These are phyloP conservation scores for Megalops cyprinoides DNA, from an alignment of 2,797 vertebrate species.

Conservation along the genomic window DNA sequence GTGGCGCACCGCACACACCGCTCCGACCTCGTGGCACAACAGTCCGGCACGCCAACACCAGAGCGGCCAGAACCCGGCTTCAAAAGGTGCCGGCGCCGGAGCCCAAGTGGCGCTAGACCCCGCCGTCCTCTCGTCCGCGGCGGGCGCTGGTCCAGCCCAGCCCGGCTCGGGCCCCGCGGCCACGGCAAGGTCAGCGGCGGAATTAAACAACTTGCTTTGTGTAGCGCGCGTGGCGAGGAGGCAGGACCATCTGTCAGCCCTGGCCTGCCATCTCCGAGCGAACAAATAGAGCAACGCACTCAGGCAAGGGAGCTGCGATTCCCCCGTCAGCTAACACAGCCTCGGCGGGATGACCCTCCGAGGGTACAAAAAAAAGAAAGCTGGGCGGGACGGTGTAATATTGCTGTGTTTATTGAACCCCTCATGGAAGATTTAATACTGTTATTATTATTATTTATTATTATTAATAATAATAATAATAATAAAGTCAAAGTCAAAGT, in stretches of 20 bases:
- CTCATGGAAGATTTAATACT: background rate
- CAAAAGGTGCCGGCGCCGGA: conserved; percentile 75
- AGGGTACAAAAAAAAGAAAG: background rate
- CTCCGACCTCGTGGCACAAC: conserved; percentile 23
- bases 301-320: background rate
- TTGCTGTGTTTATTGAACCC: background rate
- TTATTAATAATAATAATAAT: too few species aligned
- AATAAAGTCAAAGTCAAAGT: too few species aligned
- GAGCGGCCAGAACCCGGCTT: conserved; percentile 62
- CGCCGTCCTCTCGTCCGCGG: conserved; percentile 81
- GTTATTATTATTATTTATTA: background rate
- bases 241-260: conserved; percentile 81
- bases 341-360: background rate
- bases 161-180: conserved; percentile 79
- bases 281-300: background rate
- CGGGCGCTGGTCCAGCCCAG: conserved; percentile 78
- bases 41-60: conserved; percentile 22
- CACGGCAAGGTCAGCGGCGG: conserved; percentile 83
- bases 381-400: background rate
- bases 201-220: conserved; percentile 80
- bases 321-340: background rate
- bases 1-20: background rate
- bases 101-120: conserved; percentile 79
- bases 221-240: conserved; percentile 74
- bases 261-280: conserved; percentile 70